Conservation (phyloP, 2,797 vertebrate genomes). For the Tokudaia tokunoshimensis region DNA sequence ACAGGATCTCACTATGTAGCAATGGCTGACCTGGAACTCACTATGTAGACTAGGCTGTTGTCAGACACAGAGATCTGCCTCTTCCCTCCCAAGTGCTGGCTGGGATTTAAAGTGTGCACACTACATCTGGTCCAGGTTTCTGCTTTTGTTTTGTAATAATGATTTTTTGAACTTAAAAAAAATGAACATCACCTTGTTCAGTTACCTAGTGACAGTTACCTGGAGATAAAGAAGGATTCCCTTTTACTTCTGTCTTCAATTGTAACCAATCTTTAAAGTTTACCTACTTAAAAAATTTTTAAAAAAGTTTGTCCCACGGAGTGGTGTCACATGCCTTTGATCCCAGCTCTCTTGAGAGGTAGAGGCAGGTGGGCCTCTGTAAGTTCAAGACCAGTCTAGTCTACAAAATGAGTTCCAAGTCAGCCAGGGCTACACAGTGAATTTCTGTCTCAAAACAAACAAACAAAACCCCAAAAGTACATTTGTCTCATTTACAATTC, state of each 20-base stretch:
- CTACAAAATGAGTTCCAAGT: not conserved
- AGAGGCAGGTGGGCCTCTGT: not conserved
- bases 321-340: not conserved
- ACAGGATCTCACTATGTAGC: not conserved
- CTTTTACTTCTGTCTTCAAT: not conserved
- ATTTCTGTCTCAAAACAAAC: not conserved
- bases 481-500: slow-evolving; percentile 42
- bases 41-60: not conserved
- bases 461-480: slow-evolving; percentile 30
- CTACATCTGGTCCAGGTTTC: not conserved
- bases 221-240: slow-evolving; percentile 20
- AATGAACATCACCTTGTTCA: not conserved
- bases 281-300: slow-evolving; percentile 24
- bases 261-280: slow-evolving; percentile 26
- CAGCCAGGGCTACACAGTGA: not conserved
- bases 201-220: not conserved
- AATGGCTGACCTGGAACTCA: not conserved
- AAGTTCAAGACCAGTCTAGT: not conserved
- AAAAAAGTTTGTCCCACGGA: not conserved
- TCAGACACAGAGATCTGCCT: not conserved
- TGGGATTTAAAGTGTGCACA: not conserved
- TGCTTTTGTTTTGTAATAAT: slow-evolving; percentile 1
- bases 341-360: not conserved
- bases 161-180: slow-evolving; percentile 43
- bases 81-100: not conserved